phyloP scores from a whole-genome alignment of 2,113 vertebrate species.

The Nesogale talazaci region DNA sequence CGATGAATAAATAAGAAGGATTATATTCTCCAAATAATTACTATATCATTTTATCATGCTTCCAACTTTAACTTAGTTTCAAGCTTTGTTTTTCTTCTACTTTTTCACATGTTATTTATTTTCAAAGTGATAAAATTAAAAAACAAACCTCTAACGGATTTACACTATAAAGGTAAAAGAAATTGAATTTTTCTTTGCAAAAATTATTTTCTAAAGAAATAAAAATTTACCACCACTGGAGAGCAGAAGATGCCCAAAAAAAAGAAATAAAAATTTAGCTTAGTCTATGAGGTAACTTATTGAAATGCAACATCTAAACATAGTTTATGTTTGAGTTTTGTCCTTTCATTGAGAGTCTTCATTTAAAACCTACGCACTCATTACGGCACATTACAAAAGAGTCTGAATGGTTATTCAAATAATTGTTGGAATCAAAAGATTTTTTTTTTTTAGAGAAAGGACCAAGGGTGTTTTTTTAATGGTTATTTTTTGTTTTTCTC shows the following conservation, averaged over 20 bases:
- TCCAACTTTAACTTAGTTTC: background rate
- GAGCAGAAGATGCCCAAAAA: no score
- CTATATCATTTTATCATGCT: background rate
- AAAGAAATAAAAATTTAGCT: background rate
- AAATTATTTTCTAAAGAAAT: constrained; percentile 42
- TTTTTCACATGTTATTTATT: background rate
- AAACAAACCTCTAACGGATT: no score
- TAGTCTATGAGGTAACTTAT: constrained; percentile 15
- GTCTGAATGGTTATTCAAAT: constrained; percentile 74
- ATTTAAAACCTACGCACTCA: constrained; percentile 60
- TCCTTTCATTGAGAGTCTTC: constrained; percentile 23
- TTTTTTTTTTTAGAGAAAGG: constrained; percentile 61
- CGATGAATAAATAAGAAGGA: constrained; percentile 12
- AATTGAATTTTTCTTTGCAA: background rate
- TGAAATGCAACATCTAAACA: constrained; percentile 65
- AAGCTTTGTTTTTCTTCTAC: background rate
- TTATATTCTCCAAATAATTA: background rate
- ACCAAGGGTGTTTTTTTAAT: constrained; percentile 58
- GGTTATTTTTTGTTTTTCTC: constrained; percentile 63
- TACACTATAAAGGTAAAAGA: background rate
- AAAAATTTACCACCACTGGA: no score
- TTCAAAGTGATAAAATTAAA: constrained; percentile 28
- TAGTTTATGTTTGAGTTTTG: constrained; percentile 54
- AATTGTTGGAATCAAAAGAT: constrained; percentile 68
- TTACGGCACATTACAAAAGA: constrained; percentile 63